Base-by-base conservation (phyloP, 2,797 vertebrate species). In the Malurus splendens region DNA sequence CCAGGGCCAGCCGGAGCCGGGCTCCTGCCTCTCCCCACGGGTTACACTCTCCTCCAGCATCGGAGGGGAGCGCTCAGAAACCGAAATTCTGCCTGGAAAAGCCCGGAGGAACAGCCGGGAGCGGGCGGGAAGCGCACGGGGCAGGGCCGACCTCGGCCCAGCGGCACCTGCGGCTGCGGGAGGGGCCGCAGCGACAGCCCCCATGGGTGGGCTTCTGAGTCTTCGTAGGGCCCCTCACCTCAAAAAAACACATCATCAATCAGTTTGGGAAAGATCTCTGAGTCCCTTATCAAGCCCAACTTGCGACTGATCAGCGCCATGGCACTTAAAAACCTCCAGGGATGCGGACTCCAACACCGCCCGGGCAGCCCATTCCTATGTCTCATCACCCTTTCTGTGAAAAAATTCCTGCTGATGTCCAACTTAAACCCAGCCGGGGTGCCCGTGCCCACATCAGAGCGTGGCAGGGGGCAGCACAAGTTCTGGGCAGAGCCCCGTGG, bases 361-460 rank as follows among this genome's bases (percentile, higher is more conserved):
- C n/a, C 38, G 6, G 7, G 28, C 38, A 56, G 44, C 18, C 16
- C 39, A 22, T 39, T 51, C 4, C 38, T 22, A 2, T 13, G 6
- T 16, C 38, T 25, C 28, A 33, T 33, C 17, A 7, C 16, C 10
- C 32, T 1, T 33, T 5, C 44, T 39, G 28, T 10, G 32, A 36
- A 28, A 14, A 38, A 71, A 51, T 45, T 33, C 23, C 39, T 6
- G 12, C 42, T 24, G 3, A 8, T 45, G 16, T 11, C 51, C 28
- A 32, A 3, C 9, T 44, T 1, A 0, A 65, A 32, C 14, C 25
- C 6, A 0, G 5, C 18, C 2, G 1, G 9, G 15, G 1, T 9
- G 11, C 2, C 1, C 3, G 6, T 15, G 11, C 16, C 44, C 10
- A 11, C 12, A 10, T 2, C 0, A 0, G 19, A 7, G 30, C 0